Conservation (phyloP, 2,113 vertebrate genomes). For the Pseudois nayaur region DNA sequence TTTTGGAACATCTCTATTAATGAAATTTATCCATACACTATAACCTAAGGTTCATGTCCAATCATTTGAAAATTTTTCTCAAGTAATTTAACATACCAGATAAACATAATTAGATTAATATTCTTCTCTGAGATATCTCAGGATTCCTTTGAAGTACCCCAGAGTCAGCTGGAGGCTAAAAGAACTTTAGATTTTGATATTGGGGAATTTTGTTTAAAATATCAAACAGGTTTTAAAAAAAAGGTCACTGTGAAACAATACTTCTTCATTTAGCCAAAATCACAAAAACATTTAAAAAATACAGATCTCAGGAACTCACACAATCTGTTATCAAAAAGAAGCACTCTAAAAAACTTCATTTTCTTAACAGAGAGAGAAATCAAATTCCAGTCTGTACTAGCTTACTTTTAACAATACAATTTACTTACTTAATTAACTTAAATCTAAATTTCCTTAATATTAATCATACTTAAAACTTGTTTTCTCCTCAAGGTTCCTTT, state of each 20-base stretch:
- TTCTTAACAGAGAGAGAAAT: not conserved
- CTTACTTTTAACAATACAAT: not conserved
- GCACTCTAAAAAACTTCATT: not conserved
- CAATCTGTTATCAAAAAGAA: not conserved
- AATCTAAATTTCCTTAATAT: not conserved
- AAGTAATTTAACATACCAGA: not conserved
- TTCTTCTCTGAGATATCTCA: not conserved
- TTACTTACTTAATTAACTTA: not conserved
- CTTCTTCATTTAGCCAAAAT: not conserved
- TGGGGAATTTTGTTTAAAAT: not conserved
- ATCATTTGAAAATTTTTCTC: not conserved
- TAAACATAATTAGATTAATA: not conserved
- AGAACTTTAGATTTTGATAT: not conserved
- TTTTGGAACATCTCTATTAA: not conserved
- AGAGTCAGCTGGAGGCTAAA: not conserved
- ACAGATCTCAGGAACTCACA: not conserved
- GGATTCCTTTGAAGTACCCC: not conserved
- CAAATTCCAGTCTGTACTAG: not conserved
- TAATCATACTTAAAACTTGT: not conserved
- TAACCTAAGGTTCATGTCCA: not conserved
- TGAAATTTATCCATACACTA: not conserved
- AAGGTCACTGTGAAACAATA: not conserved
- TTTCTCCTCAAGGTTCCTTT: not conserved
- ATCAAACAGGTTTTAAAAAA: not conserved
- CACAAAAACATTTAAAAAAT: not conserved